phyloP scores from a whole-genome alignment of 2,888 invertebrate genomes.

The Gastrophysa polygoni region DNA sequence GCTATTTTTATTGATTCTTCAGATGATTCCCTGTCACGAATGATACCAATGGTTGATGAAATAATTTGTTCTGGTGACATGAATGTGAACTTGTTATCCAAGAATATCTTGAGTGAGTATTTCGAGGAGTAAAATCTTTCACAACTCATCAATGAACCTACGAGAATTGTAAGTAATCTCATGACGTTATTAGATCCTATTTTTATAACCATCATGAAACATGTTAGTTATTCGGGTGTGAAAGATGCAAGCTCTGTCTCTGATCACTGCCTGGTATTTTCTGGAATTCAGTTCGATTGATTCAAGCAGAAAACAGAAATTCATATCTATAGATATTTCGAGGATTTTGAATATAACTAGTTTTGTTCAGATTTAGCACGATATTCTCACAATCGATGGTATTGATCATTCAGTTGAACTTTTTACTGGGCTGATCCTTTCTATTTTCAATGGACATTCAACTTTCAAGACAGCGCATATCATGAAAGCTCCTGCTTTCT shows the following conservation, averaged over 20 bases:
- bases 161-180: too few species aligned
- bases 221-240: constrained; percentile 8
- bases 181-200: too few species aligned
- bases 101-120: too few species aligned
- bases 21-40: constrained; percentile 5
- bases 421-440: constrained; percentile 6
- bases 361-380: constrained; percentile 5
- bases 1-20: constrained; percentile 1
- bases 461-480: constrained; percentile 6
- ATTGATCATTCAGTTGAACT: constrained; percentile 8
- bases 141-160: too few species aligned
- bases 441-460: constrained; percentile 14
- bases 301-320: constrained; percentile 3
- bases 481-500: too few species aligned
- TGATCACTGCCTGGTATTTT: constrained; percentile 9
- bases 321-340: constrained; percentile 5
- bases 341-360: constrained; percentile 9
- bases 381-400: constrained; percentile 5
- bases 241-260: constrained; percentile 12
- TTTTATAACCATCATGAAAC: background rate
- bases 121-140: too few species aligned
- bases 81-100: too few species aligned
- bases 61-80: too few species aligned
- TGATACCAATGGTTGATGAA: too few species aligned
- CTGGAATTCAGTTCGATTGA: constrained; percentile 1